Percentiles rank a stretch among this genome's conserved stretches.
Conservation (phyloP, 2,113 vertebrate genomes). For the Romanogobio albipinnatus region DNA sequence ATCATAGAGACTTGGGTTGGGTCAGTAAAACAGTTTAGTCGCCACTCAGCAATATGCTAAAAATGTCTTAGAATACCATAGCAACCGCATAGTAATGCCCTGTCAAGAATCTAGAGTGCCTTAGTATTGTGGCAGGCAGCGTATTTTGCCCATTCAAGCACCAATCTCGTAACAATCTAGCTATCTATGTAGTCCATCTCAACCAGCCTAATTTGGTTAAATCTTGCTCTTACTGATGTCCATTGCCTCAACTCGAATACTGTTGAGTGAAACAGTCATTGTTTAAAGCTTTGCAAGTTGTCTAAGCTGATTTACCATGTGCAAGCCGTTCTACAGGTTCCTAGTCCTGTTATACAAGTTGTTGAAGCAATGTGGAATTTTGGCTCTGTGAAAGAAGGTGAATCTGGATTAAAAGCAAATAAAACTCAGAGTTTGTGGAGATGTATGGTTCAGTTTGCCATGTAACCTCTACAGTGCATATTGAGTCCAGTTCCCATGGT, state of each 20-base stretch:
- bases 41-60: not conserved
- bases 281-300: not conserved
- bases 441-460: not conserved
- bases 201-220: not conserved
- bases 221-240: not conserved
- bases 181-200: not conserved
- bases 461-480: not conserved
- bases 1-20: not conserved
- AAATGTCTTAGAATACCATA: not conserved
- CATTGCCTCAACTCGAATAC: not conserved
- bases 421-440: not conserved
- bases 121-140: not conserved
- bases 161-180: not conserved
- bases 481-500: slow-evolving; percentile 22
- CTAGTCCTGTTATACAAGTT: slow-evolving; percentile 62
- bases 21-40: not conserved
- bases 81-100: not conserved
- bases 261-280: not conserved
- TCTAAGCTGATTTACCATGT: slow-evolving; percentile 13
- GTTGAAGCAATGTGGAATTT: not conserved
- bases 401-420: slow-evolving; percentile 9
- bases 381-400: not conserved
- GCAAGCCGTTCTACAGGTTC: slow-evolving; percentile 49
- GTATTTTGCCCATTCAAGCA: not conserved
- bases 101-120: not conserved